Conservation (phyloP, 2,888 invertebrate genomes). For the Latheticus oryzae region DNA sequence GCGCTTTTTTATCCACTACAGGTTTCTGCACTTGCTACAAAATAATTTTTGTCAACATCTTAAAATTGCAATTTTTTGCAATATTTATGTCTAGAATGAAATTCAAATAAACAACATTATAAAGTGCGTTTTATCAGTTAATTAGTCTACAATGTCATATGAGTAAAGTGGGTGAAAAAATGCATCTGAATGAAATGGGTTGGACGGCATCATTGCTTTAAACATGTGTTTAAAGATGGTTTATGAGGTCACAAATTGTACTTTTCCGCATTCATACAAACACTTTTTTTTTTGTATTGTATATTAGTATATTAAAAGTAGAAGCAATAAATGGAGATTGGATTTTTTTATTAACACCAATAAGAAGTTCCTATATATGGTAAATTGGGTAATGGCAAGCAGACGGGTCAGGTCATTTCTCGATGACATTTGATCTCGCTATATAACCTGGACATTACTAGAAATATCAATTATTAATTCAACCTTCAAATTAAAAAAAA, state of each 20-base stretch:
- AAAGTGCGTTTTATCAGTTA: too few species aligned
- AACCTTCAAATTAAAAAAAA: too few species aligned
- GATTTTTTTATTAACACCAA: background rate
- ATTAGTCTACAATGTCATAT: too few species aligned
- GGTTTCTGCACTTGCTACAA: too few species aligned
- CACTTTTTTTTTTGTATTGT: background rate
- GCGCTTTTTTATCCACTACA: too few species aligned
- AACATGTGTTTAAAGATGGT: conserved; percentile 16
- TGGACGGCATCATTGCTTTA: conserved; percentile 13
- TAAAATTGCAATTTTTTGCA: too few species aligned
- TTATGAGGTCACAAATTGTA: conserved; percentile 14
- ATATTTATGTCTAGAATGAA: too few species aligned
- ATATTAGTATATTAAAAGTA: too few species aligned
- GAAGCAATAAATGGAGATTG: too few species aligned
- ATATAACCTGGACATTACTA: conserved; percentile 5
- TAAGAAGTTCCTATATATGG: conserved; percentile 4
- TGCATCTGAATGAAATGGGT: conserved; percentile 19
- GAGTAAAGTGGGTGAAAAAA: conserved; percentile 14
- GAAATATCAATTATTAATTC: too few species aligned
- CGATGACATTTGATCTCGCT: conserved; percentile 7
- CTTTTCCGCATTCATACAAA: conserved; percentile 17
- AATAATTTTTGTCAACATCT: too few species aligned
- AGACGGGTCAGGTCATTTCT: conserved; percentile 9
- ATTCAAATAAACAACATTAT: too few species aligned
- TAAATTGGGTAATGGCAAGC: conserved; percentile 12